These are phyloP conservation scores for Catostomus latipinnis DNA, from an alignment of 2,797 vertebrate genomes.

Conservation along the genomic window DNA sequence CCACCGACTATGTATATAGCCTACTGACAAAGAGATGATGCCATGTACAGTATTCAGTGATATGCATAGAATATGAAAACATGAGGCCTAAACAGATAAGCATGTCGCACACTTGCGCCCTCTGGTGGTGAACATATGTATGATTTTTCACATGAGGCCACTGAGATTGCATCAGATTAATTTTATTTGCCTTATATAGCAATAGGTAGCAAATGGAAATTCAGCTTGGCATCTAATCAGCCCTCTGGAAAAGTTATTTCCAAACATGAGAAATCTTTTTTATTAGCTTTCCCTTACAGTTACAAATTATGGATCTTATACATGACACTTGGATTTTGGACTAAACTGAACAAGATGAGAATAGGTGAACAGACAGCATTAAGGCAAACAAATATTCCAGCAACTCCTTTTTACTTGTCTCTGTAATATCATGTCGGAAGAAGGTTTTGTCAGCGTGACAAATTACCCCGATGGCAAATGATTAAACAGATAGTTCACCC, in stretches of 20 bases:
- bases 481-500: not conserved
- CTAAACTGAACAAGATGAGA: constrained; percentile 16
- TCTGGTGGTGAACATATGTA: not conserved
- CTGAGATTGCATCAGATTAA: constrained; percentile 20
- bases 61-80: no score
- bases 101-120: not conserved
- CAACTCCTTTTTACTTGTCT: not conserved
- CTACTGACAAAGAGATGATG: no score
- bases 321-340: not conserved
- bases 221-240: not conserved
- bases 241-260: constrained; percentile 14
- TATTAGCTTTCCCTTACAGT: not conserved
- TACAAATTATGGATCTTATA: not conserved
- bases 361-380: constrained; percentile 12
- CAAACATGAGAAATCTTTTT: constrained; percentile 29
- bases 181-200: constrained; percentile 61
- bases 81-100: no score
- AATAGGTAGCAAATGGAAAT: constrained; percentile 55
- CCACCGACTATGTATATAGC: no score
- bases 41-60: no score
- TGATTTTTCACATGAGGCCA: constrained; percentile 1
- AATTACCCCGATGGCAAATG: not conserved
- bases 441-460: not conserved
- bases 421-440: not conserved
- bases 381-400: not conserved